Evolutionary conservation across 1,140 invertebrate species (phyloP).

Genomic region (Asbolus verrucosus): DNA sequence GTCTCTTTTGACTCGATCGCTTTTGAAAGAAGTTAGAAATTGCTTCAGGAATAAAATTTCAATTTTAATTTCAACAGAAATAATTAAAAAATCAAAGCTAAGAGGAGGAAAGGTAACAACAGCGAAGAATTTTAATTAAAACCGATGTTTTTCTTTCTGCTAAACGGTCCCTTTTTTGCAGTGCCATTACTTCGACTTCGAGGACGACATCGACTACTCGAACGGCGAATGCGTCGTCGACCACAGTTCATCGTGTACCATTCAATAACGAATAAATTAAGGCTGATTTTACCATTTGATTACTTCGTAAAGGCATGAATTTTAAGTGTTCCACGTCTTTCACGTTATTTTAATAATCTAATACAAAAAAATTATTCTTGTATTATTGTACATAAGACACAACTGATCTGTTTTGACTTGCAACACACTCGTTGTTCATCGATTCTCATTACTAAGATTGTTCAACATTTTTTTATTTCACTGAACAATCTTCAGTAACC

Average conservation of each 20-base stretch:
- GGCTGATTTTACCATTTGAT: constrained; percentile 27
- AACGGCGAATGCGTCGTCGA: constrained; percentile 58
- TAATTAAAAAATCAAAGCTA: too few species aligned
- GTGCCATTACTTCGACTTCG: constrained; percentile 64
- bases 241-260: constrained; percentile 61
- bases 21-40: too few species aligned
- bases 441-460: constrained; percentile 10
- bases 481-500: constrained; percentile 4
- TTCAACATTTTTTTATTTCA: constrained; percentile 18
- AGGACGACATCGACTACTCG: constrained; percentile 62
- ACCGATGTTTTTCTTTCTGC: too few species aligned
- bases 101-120: too few species aligned
- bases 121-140: too few species aligned
- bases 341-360: constrained; percentile 12
- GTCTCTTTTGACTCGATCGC: too few species aligned
- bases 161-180: too few species aligned
- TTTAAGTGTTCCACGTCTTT: constrained; percentile 39
- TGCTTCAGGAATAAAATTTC: too few species aligned
- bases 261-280: constrained; percentile 60
- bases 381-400: constrained; percentile 28
- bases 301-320: constrained; percentile 8
- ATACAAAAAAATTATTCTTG: constrained; percentile 23
- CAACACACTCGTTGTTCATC: constrained; percentile 29
- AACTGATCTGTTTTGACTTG: constrained; percentile 25
- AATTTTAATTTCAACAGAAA: too few species aligned